Conservation (phyloP, 2,797 vertebrate genomes). For the Caiman crocodilus region DNA sequence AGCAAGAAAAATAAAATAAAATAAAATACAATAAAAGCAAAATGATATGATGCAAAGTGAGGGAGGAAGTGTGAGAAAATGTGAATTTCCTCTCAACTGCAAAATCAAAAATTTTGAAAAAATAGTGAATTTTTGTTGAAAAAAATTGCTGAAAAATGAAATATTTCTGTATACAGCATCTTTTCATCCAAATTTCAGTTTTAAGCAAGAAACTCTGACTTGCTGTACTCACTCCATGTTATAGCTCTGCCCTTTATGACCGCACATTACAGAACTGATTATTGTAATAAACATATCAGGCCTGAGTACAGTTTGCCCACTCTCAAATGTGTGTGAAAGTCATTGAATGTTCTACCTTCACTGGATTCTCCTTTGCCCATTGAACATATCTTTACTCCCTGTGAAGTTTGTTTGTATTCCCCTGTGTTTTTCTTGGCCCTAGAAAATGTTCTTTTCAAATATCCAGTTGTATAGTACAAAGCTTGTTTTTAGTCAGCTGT, state of each 20-base stretch:
- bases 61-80: not conserved
- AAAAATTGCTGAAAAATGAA: not conserved
- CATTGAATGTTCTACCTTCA: not conserved
- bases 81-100: not conserved
- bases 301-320: not conserved
- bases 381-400: not conserved
- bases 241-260: conserved; percentile 50
- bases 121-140: not conserved
- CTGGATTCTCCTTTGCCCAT: not conserved
- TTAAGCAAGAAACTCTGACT: conserved; percentile 23
- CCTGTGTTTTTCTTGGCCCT: not conserved
- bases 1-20: no score
- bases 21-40: no score
- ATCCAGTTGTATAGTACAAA: not conserved
- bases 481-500: not conserved
- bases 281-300: conserved; percentile 64
- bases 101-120: not conserved
- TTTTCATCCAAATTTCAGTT: conserved; percentile 29
- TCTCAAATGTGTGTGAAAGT: not conserved
- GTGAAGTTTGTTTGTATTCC: not conserved
- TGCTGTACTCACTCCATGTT: conserved; percentile 42
- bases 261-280: conserved; percentile 66
- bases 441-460: not conserved
- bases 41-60: not conserved
- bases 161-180: not conserved